phyloP scores from a whole-genome alignment of 2,888 invertebrate species.

The Spisula solida region DNA sequence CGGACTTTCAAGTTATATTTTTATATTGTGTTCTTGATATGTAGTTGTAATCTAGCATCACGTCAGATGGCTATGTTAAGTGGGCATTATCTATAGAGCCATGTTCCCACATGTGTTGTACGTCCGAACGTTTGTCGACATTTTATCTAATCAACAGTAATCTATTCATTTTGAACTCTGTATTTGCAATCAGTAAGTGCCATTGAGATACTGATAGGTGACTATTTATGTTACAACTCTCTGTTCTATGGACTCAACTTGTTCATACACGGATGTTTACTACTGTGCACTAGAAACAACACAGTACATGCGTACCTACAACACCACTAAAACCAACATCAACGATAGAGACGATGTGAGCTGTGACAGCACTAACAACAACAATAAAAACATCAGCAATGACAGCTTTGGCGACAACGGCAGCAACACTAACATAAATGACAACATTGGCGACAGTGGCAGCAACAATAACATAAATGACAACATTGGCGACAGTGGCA shows the following conservation, averaged over 20 bases:
- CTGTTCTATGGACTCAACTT: not conserved
- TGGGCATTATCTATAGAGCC: not conserved
- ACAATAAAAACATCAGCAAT: too few species aligned
- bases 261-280: not conserved
- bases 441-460: too few species aligned
- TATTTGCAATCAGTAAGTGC: conserved; percentile 19
- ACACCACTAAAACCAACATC: too few species aligned
- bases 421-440: too few species aligned
- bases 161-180: conserved; percentile 26
- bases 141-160: conserved; percentile 8
- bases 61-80: not conserved
- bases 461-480: too few species aligned
- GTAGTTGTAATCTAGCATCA: not conserved
- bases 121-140: conserved; percentile 34
- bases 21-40: not conserved
- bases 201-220: not conserved
- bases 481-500: too few species aligned
- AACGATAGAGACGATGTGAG: too few species aligned
- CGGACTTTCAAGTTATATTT: not conserved
- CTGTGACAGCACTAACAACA: too few species aligned
- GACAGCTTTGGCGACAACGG: too few species aligned
- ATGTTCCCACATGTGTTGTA: not conserved
- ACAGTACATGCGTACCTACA: too few species aligned
- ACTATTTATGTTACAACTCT: not conserved
- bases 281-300: too few species aligned